Base-by-base conservation (phyloP, 1,140 invertebrate species). In the Drosophila virilis region DNA sequence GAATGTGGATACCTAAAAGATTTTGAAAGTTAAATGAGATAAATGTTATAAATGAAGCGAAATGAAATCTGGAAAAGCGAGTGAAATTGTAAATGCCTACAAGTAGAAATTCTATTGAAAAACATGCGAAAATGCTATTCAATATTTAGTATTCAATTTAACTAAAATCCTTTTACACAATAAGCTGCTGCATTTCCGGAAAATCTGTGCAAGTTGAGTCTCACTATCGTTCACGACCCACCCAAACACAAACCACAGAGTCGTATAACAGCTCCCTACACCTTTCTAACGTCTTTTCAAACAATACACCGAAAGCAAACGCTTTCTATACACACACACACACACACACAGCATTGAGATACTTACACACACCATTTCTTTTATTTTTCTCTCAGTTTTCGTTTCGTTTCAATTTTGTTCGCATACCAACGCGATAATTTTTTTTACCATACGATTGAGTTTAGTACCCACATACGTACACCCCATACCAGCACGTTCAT, bases 401-500 rank as follows among this genome's bases (percentile, higher is more conserved):
- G 70, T 73, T 71, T 64, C 52, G 46, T 43, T 71, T 62, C 48
- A 55, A 46, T 61, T 62, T 65, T 10, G 61, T 60, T 70, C 43
- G 59, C 72, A 69, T 74, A 64, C 66, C 72, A 52, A 70, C 37
- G 72, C 72, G 67, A 71, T 75, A 70, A 74, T 71, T 64, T 70
- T 33, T 58, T 17, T 48, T 22, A 59, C 58, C 57, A 64, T 38
- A 54, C 35, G 37, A 42, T 32, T 58, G 43, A 43, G 17, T 42
- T 64, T 54, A 33, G 9, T 55, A 35, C 8, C 33, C 35, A 52
- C 45, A 45, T 37, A 32, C 22, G 17, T 50, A 58, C 55, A 59
- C 55, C 37, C 50, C 74, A 76, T 76, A 76, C 55, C 74, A 73
- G 59, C 74, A 76, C 74, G 74, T 76, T 76, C 74, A 76, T 76